These are phyloP conservation scores for Sciurus niger DNA, from an alignment of 2,113 vertebrate species.

Conservation along the genomic window DNA sequence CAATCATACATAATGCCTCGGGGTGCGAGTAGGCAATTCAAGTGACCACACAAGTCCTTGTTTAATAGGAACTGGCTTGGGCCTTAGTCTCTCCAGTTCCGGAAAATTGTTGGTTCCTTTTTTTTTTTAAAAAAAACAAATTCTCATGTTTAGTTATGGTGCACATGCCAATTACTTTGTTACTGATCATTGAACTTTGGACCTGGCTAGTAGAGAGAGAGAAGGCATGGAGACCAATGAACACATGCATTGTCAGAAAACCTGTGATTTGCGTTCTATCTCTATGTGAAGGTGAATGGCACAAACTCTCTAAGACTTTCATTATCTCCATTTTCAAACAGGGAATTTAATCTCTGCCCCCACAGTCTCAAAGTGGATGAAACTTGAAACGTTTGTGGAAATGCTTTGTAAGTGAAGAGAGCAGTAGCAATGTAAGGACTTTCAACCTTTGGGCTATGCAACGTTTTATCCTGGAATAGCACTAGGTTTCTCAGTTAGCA, in stretches of 20 bases:
- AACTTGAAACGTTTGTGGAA: not conserved
- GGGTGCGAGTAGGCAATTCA: not conserved
- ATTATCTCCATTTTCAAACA: constrained; percentile 2
- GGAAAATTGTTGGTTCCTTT: not conserved
- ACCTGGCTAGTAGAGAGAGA: not conserved
- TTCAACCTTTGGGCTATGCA: not conserved
- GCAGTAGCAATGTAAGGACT: not conserved
- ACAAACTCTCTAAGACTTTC: not conserved
- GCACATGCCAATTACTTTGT: not conserved
- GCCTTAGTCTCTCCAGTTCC: not conserved
- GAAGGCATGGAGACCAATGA: not conserved
- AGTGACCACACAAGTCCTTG: constrained; percentile 59
- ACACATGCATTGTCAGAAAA: not conserved
- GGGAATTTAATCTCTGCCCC: not conserved
- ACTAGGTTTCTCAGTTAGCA: not conserved
- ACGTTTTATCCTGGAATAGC: not conserved
- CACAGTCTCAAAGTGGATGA: not conserved
- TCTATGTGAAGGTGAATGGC: not conserved
- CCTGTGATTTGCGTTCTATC: not conserved
- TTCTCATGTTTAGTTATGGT: not conserved
- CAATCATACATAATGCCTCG: constrained; percentile 12
- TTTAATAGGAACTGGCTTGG: constrained; percentile 43
- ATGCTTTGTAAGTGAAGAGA: not conserved
- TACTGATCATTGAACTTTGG: not conserved
- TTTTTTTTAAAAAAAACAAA: not conserved